Base-by-base conservation (phyloP, 2,888 invertebrate species). In the Microdon myrmicae region DNA sequence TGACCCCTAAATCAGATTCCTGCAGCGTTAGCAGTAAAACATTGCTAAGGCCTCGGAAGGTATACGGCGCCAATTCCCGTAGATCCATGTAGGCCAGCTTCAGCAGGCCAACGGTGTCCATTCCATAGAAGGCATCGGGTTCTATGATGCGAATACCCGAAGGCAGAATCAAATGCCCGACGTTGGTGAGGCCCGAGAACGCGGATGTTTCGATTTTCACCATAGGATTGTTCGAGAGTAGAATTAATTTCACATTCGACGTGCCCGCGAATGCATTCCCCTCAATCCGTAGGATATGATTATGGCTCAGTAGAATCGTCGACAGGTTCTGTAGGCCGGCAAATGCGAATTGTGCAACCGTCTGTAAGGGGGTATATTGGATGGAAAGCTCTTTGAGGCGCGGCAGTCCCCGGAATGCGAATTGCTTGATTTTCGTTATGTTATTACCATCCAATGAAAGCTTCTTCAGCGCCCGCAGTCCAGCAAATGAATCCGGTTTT, bases 191-290 rank as follows among this genome's bases (percentile, higher is more conserved):
- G 5, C 92, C 90, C 9, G 90, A 89, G 75, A 96, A 94, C 1
- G 94, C 92, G 67, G 90, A 88, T 25, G 88, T 87, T 60, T 91
- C 87, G 67, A 96, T 86, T 69, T 86, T 86, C 69, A 92, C 85
- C 61, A 92, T 82, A 0, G 94, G 90, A 80, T 96, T 96, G 76
- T 92, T 89, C 70, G 87, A 87, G 59, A 96, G 81, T 35, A 93
- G 86, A 67, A 96, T 86, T 68, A 91, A 81, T 72, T 88, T 88
- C 56, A 96, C 86, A 76, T 89, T 90, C 55, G 90, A 90, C 5
- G 94, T 91, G 34, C 93, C 93, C 2, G 90, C 92, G 74, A 96
- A 95, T 13, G 92, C 90, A 75, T 90, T 90, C 4, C 88, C 87
- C 72, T 86, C 86, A 51, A 89, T 86, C 69, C 87, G 85, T 26